Evolutionary conservation across 1,140 invertebrate genomes (phyloP), one percentile per base, ranked within the genome.

Genomic region (Acyrthosiphon pisum): DNA sequence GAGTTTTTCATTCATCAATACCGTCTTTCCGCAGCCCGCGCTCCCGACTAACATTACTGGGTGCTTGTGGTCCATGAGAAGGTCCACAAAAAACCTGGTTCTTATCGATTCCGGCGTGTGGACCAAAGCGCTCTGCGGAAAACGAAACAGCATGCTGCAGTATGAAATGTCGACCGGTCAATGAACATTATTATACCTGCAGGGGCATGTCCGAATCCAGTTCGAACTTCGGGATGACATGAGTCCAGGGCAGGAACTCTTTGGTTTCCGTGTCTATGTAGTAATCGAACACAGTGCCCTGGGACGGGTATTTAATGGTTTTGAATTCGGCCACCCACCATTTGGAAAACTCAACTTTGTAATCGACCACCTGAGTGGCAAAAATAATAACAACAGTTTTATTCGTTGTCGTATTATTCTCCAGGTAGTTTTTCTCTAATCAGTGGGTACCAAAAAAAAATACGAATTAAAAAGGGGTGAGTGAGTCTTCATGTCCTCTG

Each of bases 251-350:
- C 76, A 97, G 95, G 95, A 99, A 99, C 94, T 97, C 97, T 95
- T 99, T 98, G 0, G 97, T 97, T 95, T 99, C 98, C 37, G 96
- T 95, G 95, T 99, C 98, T 94, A 99, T 98, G 94, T 97, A 99
- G 95, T 98, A 99, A 95, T 99, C 99, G 95, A 99, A 99, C 22
- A 99, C 98, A 18, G 98, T 99, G n/a, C 97, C 97, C 93, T 97
- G 97, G 41, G 96, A 88, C 2, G 99, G 99, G 95, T 99, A 99
- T 95, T 98, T 99, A 26, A 99, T 96, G 83, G 97, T 97, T 95
- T 99, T 99, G 95, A 99, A 99, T 95, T 99, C 99, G 95, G 98
- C 98, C 7, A 97, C 95, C 98, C 98, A 99, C 99, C 99, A 99
- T 96, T 99, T 99, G 22, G 98, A 98, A 95, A 99, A 99, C 95